A percentile compares a stretch with the other conserved stretches of the same genome.
Evolutionary conservation across 2,888 invertebrate genomes (phyloP).

Genomic region (Aproaerema taeniolella): DNA sequence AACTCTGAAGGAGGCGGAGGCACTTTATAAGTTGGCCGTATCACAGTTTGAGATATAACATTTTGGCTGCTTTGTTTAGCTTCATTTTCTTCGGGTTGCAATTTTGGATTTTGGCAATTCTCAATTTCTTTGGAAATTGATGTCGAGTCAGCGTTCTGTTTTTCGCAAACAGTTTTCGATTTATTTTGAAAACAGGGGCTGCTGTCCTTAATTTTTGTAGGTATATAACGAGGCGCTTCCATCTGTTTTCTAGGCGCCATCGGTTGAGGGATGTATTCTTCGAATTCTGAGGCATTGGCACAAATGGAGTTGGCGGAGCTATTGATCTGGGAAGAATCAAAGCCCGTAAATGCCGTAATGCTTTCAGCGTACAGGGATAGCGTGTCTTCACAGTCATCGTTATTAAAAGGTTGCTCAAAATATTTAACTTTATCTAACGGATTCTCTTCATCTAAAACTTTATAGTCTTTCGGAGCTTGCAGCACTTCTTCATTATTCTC

Average conservation of each 20-base stretch:
- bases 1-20: too few relatives aligned
- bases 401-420: constrained; percentile 27
- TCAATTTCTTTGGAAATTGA: constrained; percentile 33
- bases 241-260: constrained; percentile 10
- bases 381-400: constrained; percentile 58
- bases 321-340: constrained; percentile 39
- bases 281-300: constrained; percentile 15
- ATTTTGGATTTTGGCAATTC: too few relatives aligned
- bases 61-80: too few relatives aligned
- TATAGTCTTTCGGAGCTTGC: not conserved
- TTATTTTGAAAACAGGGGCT: constrained; percentile 16
- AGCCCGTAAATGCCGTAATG: constrained; percentile 42
- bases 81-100: too few relatives aligned
- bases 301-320: constrained; percentile 18
- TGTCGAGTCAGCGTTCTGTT: constrained; percentile 53
- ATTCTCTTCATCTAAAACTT: constrained; percentile 2
- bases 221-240: constrained; percentile 29
- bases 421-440: constrained; percentile 11
- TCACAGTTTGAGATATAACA: too few relatives aligned
- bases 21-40: too few relatives aligned
- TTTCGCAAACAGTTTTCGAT: constrained; percentile 34
- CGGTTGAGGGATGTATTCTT: constrained; percentile 45
- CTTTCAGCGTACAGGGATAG: constrained; percentile 62
- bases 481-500: not conserved
- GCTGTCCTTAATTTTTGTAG: constrained; percentile 32